Evolutionary conservation across 2,113 vertebrate genomes (phyloP), one percentile per base, ranked within the genome.

Genomic region (western clawed frog (Xenopus tropicalis)): DNA sequence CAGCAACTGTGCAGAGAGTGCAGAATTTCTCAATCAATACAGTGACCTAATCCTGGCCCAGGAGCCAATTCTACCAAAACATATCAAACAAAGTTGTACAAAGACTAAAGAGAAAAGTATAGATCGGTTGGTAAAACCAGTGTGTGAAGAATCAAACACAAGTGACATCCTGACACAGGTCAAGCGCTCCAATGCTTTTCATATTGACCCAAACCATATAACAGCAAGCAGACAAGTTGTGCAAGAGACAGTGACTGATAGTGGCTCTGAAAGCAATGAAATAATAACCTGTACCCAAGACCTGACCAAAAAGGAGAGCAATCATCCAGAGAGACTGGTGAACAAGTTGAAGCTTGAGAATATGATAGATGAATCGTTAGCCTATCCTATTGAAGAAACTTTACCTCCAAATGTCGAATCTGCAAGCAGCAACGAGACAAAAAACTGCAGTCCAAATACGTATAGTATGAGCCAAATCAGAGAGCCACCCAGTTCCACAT

Each of bases 21-120:
- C 85, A 46, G 87, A 88, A 66, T 87, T 88, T 79, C 69, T 89
- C 54, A 82, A 37, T 14, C 61, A 71, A 46, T 95, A 93, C 43
- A 93, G 90, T 5, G 93, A 94, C 84, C 88, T 95, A 46, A 78
- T 86, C 66, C 85, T 96, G 66, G 83, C 85, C 42, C 86, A 79
- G 65, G 82, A 82, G 25, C 85, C 82, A 1, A 72, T 90, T 51
- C 86, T 90, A 65, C 74, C 70, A 21, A 80, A 83, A 66, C 67
- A 43, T 17, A 57, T 74, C 74, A 25, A 54, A 63, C 78, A 69
- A 71, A 78, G 16, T 52, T 51, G 59, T 24, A 23, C 37, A n/a
- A 63, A 74, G 61, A 63, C 37, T 75, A 76, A 42, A 0, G 62
- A 52, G 9, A 69, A 64, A 42, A 23, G 10, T 61, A 71, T 1